Evolutionary conservation across 2,113 vertebrate genomes (phyloP), one percentile per base, ranked within the genome.

Genomic region (Trematocara zebra): DNA sequence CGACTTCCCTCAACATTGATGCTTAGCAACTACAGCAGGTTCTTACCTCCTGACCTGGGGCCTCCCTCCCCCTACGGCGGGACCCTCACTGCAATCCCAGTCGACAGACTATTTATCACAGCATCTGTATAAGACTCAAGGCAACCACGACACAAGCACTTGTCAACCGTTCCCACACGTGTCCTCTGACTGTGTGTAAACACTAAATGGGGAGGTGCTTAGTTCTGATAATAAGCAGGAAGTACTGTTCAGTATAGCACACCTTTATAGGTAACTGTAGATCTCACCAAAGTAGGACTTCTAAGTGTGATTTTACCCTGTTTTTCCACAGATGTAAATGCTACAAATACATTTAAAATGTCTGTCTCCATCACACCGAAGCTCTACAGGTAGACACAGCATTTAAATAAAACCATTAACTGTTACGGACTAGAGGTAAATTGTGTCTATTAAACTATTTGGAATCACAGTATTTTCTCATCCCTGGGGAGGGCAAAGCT

Each of bases 21-120:
- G 90, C 97, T 95, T 94, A 69, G 96, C 96, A 95, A 95, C 95
- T 79, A 42, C 9, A 92, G 47, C 74, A 85, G 69, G 51, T 90
- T 85, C 86, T 93, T 90, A 85, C 85, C 84, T 89, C 26, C 85
- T 86, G 87, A 89, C 53, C 57, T 26, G 40, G 76, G 47, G 28
- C 81, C 11, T 40, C 81, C 84, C 87, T 80, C 87, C 89, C 28
- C 81, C 83, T 85, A 89, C 85, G 85, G 49, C 10, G 17, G 90
- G 90, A 86, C 86, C 67, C 85, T 91, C 79, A 42, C 85, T 80
- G 5, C 67, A 52, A 64, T 81, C 54, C 74, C 90, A 88, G 81
- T 51, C 54, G 78, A 85, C 72, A 85, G 87, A 84, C 31, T 84
- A 67, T 6, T 64, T 83, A 78, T 56, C 76, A 40, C 37, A 83